Evolutionary conservation across 1,140 invertebrate genomes (phyloP).

Genomic region (Euura lappo): DNA sequence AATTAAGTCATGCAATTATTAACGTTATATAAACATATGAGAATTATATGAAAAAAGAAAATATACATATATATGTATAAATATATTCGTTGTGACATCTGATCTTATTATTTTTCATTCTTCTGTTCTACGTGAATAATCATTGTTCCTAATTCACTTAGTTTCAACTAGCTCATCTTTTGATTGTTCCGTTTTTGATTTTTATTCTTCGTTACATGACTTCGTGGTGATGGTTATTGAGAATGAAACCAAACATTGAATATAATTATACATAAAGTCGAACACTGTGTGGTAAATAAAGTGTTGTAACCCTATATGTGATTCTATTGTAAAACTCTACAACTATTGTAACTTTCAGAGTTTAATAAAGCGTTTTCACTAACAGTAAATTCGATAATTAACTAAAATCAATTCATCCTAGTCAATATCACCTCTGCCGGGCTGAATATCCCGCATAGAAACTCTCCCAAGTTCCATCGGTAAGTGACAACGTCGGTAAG

Average conservation of each 20-base stretch:
- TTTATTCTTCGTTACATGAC: not conserved
- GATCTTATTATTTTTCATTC: not conserved
- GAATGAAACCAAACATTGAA: not conserved
- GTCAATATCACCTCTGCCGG: too few species aligned
- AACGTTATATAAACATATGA: not conserved
- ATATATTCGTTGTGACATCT: not conserved
- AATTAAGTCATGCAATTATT: not conserved
- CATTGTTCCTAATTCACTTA: too few species aligned
- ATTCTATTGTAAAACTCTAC: slow-evolving; percentile 51
- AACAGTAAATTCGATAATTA: slow-evolving; percentile 25
- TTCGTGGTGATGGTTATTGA: not conserved
- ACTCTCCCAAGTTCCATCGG: too few species aligned
- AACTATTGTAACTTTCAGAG: slow-evolving; percentile 51
- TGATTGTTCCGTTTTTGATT: slow-evolving; percentile 11
- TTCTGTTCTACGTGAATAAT: not conserved
- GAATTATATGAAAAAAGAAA: too few species aligned
- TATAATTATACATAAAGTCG: not conserved
- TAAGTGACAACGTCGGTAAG: too few species aligned
- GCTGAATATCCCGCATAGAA: too few species aligned
- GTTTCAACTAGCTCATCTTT: too few species aligned
- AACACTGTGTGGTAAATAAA: slow-evolving; percentile 24
- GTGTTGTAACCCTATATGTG: slow-evolving; percentile 44
- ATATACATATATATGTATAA: not conserved
- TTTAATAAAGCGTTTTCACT: slow-evolving; percentile 52
- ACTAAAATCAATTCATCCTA: too few species aligned